Base-by-base conservation (phyloP, 2,797 vertebrate species). In the Characodon lateralis region DNA sequence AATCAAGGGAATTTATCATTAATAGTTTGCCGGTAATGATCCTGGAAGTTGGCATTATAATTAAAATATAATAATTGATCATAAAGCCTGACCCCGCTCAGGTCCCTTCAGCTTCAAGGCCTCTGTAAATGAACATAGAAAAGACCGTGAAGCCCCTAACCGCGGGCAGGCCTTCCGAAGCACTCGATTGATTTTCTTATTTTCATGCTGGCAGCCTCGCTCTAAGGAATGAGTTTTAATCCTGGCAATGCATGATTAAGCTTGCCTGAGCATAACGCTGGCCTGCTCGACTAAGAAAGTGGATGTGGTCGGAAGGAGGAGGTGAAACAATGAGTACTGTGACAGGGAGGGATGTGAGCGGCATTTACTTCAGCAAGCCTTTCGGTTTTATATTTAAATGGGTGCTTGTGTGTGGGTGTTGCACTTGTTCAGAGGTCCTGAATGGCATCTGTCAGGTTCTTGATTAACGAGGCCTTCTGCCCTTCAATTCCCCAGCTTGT, bases 401-500 rank as follows among this genome's bases (percentile, higher is more conserved):
- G 5, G 6, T 78, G 76, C 77, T 10, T 76, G 59, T 78, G 83
- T 75, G 84, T 31, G 79, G 94, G 95, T 95, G 96, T 93, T 92
- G 95, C 78, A 87, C 95, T 92, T 91, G 76, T 92, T 93, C 95
- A 91, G 94, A 94, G 94, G 87, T 89, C 89, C 95, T 99, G 98
- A 99, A 98, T 99, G 98, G 97, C 97, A 99, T 96, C 96, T 99
- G 98, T 98, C 98, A 98, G 95, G 90, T 94, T 83, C 92, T 97
- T 99, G 98, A 99, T 99, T 97, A 98, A 99, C 97, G 98, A 98
- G 97, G 96, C 96, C 94, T 96, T 94, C 96, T 96, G 97, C 96
- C 97, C 97, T 96, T 96, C 96, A 96, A 96, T 96, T 96, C 96
- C 95, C 95, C 43, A 66, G 95, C 96, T 97, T 99, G 98, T 99